Evolutionary conservation across 2,797 vertebrate genomes (phyloP).

Genomic region (Syngnathus acus): DNA sequence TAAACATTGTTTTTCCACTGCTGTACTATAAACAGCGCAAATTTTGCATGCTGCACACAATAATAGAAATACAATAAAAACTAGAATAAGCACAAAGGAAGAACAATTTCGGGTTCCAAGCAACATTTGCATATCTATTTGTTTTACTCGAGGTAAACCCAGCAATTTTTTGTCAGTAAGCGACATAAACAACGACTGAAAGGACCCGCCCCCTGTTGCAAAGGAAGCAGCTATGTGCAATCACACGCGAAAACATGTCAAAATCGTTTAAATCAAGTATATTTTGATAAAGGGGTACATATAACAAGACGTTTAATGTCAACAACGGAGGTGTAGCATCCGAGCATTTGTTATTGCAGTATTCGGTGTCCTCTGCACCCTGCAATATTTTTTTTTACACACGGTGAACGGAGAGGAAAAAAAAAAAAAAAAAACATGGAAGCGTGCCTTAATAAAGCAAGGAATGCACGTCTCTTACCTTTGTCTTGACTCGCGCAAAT

Average conservation of each 20-base stretch:
- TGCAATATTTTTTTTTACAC: conserved; percentile 3
- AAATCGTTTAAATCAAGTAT: neutral
- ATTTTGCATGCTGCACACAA: neutral
- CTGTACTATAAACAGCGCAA: neutral
- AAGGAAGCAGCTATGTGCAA: conserved; percentile 26
- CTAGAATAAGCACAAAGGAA: neutral
- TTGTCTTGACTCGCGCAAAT: conserved; percentile 74
- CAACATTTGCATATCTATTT: neutral
- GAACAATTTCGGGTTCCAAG: neutral
- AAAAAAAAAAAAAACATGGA: neutral
- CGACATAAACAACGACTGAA: conserved; percentile 18
- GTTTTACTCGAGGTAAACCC: neutral
- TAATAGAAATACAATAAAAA: too few relatives aligned
- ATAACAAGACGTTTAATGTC: neutral
- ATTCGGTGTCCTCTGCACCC: neutral
- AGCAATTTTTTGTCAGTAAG: neutral
- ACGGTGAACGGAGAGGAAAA: neutral
- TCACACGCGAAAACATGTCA: conserved; percentile 9
- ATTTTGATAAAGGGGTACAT: neutral
- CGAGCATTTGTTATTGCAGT: neutral
- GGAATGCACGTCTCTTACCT: conserved; percentile 60
- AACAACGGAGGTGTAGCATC: too few relatives aligned
- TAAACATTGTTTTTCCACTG: neutral
- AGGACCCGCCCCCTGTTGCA: conserved; percentile 60
- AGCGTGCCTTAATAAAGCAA: neutral